Evolutionary conservation across 2,888 invertebrate species (phyloP).

Genomic region (Folsomia candida): DNA sequence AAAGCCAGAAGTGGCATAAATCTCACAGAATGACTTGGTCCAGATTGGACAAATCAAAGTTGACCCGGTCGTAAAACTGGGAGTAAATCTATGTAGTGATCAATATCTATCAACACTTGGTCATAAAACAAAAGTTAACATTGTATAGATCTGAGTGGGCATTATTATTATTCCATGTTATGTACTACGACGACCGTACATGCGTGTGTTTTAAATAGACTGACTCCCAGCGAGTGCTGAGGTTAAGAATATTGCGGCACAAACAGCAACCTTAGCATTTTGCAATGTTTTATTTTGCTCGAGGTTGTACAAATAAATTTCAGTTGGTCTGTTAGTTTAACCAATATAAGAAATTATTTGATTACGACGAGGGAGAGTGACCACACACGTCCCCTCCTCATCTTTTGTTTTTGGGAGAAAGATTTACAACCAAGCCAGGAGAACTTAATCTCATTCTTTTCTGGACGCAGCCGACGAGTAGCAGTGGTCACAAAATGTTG

Average conservation of each 20-base stretch:
- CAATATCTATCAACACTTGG: constrained; percentile 11
- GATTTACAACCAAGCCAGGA: background rate
- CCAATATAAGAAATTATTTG: background rate
- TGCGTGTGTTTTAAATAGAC: background rate
- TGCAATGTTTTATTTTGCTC: background rate
- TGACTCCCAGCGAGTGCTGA: background rate
- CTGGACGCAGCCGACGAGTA: background rate
- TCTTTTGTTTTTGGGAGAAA: too few species aligned
- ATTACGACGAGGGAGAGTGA: background rate
- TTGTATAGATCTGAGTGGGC: background rate
- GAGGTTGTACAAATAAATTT: background rate
- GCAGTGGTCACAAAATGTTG: background rate
- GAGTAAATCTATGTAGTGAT: constrained; percentile 18
- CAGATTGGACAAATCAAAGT: constrained; percentile 41
- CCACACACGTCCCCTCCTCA: background rate
- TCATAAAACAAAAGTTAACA: background rate
- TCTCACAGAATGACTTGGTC: constrained; percentile 27
- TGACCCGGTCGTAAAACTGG: constrained; percentile 45
- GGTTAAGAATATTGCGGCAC: background rate
- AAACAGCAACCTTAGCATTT: background rate
- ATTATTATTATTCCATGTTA: too few species aligned
- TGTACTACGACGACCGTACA: too few species aligned
- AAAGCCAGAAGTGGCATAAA: constrained; percentile 29
- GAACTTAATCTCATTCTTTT: background rate
- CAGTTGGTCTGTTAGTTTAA: background rate